These are phyloP conservation scores for Drosophila repletoides DNA, from an alignment of 1,140 invertebrate genomes.

Conservation along the genomic window DNA sequence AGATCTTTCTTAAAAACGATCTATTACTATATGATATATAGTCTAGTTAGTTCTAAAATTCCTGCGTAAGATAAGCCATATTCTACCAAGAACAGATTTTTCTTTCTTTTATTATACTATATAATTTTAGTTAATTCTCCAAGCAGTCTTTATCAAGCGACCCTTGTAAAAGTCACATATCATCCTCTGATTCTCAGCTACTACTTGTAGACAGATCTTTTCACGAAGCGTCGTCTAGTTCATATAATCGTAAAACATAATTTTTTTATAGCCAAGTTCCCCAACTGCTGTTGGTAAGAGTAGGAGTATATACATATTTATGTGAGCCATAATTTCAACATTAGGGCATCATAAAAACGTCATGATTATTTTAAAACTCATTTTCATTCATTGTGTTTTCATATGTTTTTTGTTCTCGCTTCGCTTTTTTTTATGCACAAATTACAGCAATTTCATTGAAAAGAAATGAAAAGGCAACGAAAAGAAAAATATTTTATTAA, in stretches of 20 bases:
- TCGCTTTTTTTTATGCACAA: conserved; percentile 47
- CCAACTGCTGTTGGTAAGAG: neutral
- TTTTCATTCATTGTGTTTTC: conserved; percentile 40
- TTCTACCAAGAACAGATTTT: no score
- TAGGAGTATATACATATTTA: conserved; percentile 35
- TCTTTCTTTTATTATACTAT: no score
- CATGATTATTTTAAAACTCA: conserved; percentile 71
- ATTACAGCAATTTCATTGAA: conserved; percentile 64
- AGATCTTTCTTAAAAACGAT: no score
- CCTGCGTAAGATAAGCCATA: no score
- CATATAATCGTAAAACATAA: conserved; percentile 59
- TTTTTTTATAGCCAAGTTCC: conserved; percentile 57
- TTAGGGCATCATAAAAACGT: conserved; percentile 71
- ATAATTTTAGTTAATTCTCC: no score
- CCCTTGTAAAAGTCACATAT: neutral
- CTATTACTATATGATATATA: no score
- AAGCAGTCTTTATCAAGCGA: neutral
- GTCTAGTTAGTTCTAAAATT: no score
- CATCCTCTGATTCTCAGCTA: conserved; percentile 20
- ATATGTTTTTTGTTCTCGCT: conserved; percentile 3
- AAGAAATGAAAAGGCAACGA: conserved; percentile 37
- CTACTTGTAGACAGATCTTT: conserved; percentile 22
- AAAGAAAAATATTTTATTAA: conserved; percentile 75
- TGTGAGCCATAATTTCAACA: conserved; percentile 69
- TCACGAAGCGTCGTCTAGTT: neutral